Evolutionary conservation across 2,888 invertebrate species (phyloP).

Genomic region (Amiota mariae): DNA sequence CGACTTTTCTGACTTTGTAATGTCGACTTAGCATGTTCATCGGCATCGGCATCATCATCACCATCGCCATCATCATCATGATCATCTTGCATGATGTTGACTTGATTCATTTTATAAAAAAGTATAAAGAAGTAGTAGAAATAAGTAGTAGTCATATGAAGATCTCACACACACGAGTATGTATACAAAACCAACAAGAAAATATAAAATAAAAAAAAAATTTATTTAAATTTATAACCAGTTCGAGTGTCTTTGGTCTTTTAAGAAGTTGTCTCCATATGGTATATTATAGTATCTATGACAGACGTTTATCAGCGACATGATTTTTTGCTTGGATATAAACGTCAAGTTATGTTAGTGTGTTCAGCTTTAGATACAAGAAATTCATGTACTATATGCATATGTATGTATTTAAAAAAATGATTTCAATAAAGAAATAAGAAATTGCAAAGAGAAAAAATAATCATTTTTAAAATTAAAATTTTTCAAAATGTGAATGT

Average conservation of each 20-base stretch:
- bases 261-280: not conserved
- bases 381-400: no score
- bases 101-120: not conserved
- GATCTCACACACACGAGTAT: no score
- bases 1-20: slow-evolving; percentile 23
- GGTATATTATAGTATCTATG: not conserved
- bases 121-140: not conserved
- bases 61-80: not conserved
- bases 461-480: no score
- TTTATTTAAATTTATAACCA: slow-evolving; percentile 24
- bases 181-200: not conserved
- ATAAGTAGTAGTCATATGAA: no score
- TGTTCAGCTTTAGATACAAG: no score
- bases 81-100: not conserved
- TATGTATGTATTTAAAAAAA: no score
- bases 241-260: not conserved
- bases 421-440: no score
- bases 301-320: slow-evolving; percentile 25
- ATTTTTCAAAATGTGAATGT: no score
- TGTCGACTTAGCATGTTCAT: slow-evolving; percentile 17
- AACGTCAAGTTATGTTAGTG: slow-evolving; percentile 7
- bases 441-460: no score
- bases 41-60: not conserved
- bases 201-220: not conserved
- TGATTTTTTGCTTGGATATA: slow-evolving; percentile 25